These are phyloP conservation scores for Hyposmocoma kahamanoa DNA, from an alignment of 1,140 invertebrate genomes.

Conservation along the genomic window DNA sequence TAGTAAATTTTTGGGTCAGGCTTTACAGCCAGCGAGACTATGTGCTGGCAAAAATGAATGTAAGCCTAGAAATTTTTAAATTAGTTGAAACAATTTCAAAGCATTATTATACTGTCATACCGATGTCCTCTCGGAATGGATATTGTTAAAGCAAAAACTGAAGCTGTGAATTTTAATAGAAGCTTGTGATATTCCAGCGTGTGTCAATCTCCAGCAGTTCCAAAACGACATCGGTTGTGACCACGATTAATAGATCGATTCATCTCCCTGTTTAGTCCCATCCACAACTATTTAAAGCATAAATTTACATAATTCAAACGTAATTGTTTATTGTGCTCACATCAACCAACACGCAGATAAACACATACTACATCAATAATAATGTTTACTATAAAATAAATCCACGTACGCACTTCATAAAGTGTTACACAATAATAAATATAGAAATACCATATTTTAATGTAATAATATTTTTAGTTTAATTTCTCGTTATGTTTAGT, in stretches of 20 bases:
- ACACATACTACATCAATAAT: slow-evolving; percentile 43
- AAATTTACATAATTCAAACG: slow-evolving; percentile 35
- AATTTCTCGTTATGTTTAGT: slow-evolving; percentile 33
- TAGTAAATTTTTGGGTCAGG: slow-evolving; percentile 52
- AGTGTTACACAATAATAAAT: slow-evolving; percentile 40
- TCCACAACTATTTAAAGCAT: slow-evolving; percentile 44
- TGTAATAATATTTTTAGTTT: slow-evolving; percentile 23
- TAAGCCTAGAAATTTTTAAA: slow-evolving; percentile 22
- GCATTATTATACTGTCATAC: slow-evolving; percentile 9
- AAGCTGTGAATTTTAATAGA: no score
- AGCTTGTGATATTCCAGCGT: no score
- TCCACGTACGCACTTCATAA: slow-evolving; percentile 39
- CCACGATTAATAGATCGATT: slow-evolving; percentile 10
- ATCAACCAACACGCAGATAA: slow-evolving; percentile 43
- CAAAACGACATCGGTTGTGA: slow-evolving; percentile 18
- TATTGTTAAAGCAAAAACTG: no score
- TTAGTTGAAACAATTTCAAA: slow-evolving; percentile 12
- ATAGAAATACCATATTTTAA: slow-evolving; percentile 36
- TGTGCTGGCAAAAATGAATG: slow-evolving; percentile 25
- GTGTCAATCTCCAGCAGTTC: no score
- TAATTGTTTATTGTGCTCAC: slow-evolving; percentile 51
- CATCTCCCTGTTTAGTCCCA: slow-evolving; percentile 52
- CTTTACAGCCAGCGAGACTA: slow-evolving; percentile 36
- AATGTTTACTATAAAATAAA: slow-evolving; percentile 43
- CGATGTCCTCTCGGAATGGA: no score